These are phyloP conservation scores for Parnassius mnemosyne DNA, from an alignment of 2,888 invertebrate species.

Conservation along the genomic window DNA sequence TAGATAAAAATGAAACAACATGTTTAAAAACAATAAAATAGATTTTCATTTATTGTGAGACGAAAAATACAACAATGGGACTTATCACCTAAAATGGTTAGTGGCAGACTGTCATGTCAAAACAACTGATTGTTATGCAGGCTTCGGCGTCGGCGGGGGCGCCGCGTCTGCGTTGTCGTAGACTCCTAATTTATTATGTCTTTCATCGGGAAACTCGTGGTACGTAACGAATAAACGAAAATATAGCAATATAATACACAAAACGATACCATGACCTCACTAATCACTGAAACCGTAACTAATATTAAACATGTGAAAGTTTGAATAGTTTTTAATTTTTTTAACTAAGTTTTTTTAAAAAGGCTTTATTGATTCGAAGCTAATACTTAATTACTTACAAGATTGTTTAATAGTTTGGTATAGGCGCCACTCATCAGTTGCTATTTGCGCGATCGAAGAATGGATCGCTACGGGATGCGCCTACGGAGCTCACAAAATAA, in stretches of 20 bases:
- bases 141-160: slow-evolving; percentile 37
- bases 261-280: slow-evolving; percentile 69
- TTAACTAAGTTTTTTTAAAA: slow-evolving; percentile 74
- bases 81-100: slow-evolving; percentile 80
- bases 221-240: slow-evolving; percentile 75
- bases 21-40: slow-evolving; percentile 79
- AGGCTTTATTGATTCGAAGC: slow-evolving; percentile 80
- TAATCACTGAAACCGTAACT: slow-evolving; percentile 75
- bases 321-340: slow-evolving; percentile 71
- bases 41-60: slow-evolving; percentile 82
- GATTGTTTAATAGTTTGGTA: slow-evolving; percentile 76
- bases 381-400: slow-evolving; percentile 80
- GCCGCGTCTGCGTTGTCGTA: slow-evolving; percentile 38
- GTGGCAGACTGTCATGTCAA: slow-evolving; percentile 78
- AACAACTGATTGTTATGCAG: slow-evolving; percentile 64
- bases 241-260: slow-evolving; percentile 68
- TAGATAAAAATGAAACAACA: slow-evolving; percentile 70
- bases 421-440: slow-evolving; percentile 50
- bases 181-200: slow-evolving; percentile 74
- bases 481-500: slow-evolving; percentile 64
- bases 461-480: slow-evolving; percentile 44
- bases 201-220: slow-evolving; percentile 77
- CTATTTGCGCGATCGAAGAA: slow-evolving; percentile 33
- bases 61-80: slow-evolving; percentile 82
- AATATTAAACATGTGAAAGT: slow-evolving; percentile 73